phyloP scores from a whole-genome alignment of 2,888 invertebrate species.

The Drosophila anomalata region DNA sequence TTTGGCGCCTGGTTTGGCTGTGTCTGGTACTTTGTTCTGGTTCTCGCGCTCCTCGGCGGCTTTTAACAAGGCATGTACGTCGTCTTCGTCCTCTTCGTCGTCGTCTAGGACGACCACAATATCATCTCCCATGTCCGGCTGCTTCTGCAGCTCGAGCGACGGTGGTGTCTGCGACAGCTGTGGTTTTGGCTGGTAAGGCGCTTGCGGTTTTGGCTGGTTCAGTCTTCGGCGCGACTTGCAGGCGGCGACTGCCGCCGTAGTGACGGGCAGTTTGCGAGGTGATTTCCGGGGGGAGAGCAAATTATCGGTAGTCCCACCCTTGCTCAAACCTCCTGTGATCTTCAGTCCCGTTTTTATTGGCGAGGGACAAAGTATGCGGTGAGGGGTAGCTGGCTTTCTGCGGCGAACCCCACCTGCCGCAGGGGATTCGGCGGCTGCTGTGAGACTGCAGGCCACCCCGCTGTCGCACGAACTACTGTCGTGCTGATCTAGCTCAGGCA shows the following conservation, averaged over 20 bases:
- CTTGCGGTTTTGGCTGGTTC: constrained; percentile 78
- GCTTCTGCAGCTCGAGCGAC: constrained; percentile 25
- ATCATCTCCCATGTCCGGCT: constrained; percentile 27
- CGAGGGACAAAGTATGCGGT: constrained; percentile 85
- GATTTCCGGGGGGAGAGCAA: constrained; percentile 77
- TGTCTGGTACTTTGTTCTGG: constrained; percentile 73
- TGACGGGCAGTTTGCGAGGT: constrained; percentile 69
- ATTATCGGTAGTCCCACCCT: constrained; percentile 10
- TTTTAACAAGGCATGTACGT: constrained; percentile 60
- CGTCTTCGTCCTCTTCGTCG: constrained; percentile 63
- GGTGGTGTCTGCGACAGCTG: constrained; percentile 27
- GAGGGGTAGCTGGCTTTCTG: constrained; percentile 85
- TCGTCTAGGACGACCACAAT: constrained; percentile 55
- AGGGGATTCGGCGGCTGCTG: constrained; percentile 26
- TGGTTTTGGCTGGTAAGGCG: constrained; percentile 65
- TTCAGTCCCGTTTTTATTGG: constrained; percentile 74
- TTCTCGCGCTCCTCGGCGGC: constrained; percentile 71
- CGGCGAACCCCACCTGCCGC: constrained; percentile 53
- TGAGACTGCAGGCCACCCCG: constrained; percentile 80
- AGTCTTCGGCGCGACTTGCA: constrained; percentile 81
- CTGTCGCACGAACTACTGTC: constrained; percentile 84
- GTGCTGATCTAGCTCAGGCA: constrained; percentile 71
- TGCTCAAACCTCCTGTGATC: constrained; percentile 18
- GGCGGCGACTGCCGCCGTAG: constrained; percentile 50
- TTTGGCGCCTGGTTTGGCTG: constrained; percentile 55